Percentiles rank a stretch among this genome's conserved stretches.
Conservation (phyloP, 92 coral and sea anemone genomes). For the Virgularia gustaviana region DNA sequence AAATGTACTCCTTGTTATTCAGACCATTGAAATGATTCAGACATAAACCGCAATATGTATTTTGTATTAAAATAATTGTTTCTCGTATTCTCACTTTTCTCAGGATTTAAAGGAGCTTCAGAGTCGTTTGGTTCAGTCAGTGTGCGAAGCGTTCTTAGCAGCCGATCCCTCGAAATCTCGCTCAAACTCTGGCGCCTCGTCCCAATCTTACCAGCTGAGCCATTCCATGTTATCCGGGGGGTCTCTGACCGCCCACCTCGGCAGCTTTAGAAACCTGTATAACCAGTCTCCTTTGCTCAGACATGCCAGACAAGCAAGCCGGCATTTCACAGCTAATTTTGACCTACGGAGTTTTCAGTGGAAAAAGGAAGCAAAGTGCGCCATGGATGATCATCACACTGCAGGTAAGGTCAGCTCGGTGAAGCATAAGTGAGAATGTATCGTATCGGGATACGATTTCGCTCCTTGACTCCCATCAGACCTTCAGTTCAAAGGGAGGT, state of each 20-base stretch:
- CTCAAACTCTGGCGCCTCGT: constrained; percentile 80
- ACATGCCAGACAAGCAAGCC: constrained; percentile 12
- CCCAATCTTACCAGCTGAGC: constrained; percentile 18
- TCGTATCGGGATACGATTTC: too few relatives aligned
- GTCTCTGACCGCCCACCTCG: constrained; percentile 15
- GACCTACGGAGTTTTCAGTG: constrained; percentile 32
- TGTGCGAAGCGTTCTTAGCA: constrained; percentile 87
- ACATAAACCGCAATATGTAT: too few relatives aligned
- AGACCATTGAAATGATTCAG: too few relatives aligned
- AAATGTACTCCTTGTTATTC: too few relatives aligned
- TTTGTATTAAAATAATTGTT: neutral
- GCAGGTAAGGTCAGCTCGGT: too few relatives aligned
- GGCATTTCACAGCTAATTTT: constrained; percentile 23
- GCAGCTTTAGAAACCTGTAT: constrained; percentile 1
- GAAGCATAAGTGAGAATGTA: too few relatives aligned
- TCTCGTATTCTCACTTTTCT: neutral
- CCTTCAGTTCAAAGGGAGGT: too few relatives aligned
- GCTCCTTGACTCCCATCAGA: too few relatives aligned
- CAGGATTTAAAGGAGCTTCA: constrained; percentile 97
- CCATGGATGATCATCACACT: constrained; percentile 9
- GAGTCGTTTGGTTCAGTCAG: constrained; percentile 91
- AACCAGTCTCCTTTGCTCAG: constrained; percentile 22
- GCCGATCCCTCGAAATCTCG: constrained; percentile 86
- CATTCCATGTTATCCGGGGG: constrained; percentile 26
- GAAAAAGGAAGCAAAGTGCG: constrained; percentile 24